Percentiles rank a stretch among this genome's conserved stretches.
Conservation (phyloP, 2,113 vertebrate species). For the Nematolebias whitei region DNA sequence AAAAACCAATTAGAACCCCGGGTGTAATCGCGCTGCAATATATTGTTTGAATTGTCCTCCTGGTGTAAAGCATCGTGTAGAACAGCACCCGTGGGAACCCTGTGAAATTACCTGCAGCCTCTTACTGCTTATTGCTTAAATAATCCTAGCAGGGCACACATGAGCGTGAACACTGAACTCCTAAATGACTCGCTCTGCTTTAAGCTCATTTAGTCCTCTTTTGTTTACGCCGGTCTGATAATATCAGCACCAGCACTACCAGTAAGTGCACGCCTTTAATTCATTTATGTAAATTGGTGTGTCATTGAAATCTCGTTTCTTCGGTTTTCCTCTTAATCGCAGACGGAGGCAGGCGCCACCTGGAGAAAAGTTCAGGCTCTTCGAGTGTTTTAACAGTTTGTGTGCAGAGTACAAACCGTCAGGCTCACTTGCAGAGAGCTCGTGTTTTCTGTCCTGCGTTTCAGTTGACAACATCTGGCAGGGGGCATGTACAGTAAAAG, state of each 20-base stretch:
- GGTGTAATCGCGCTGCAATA: slow-evolving; percentile 19
- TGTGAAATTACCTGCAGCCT: slow-evolving; percentile 56
- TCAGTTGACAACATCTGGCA: slow-evolving; percentile 43
- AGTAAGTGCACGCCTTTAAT: slow-evolving; percentile 5
- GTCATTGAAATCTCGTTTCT: slow-evolving; percentile 23
- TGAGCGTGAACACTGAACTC: slow-evolving; percentile 45
- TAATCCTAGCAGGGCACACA: slow-evolving; percentile 40
- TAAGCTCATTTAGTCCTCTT: slow-evolving; percentile 20
- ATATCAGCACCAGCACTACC: slow-evolving; percentile 18
- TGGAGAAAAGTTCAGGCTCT: slow-evolving; percentile 3
- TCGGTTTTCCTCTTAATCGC: slow-evolving; percentile 12
- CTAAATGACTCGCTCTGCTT: slow-evolving; percentile 38
- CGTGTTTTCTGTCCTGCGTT: slow-evolving; percentile 44
- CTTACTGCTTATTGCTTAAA: slow-evolving; percentile 58
- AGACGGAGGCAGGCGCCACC: slow-evolving; percentile 32
- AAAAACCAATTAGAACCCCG: slow-evolving; percentile 35
- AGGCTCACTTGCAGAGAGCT: slow-evolving; percentile 16
- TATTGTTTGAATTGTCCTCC: slow-evolving; percentile 35
- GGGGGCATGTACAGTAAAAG: slow-evolving; percentile 44
- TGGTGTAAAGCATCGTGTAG: slow-evolving; percentile 20
- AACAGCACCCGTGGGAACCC: slow-evolving; percentile 49
- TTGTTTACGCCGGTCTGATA: slow-evolving; percentile 42
- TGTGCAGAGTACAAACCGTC: slow-evolving; percentile 21
- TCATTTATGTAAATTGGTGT: slow-evolving; percentile 20
- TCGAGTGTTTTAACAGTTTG: slow-evolving; percentile 9